These are phyloP conservation scores for Tridacna crocea DNA, from an alignment of 2,888 invertebrate species.

Conservation along the genomic window DNA sequence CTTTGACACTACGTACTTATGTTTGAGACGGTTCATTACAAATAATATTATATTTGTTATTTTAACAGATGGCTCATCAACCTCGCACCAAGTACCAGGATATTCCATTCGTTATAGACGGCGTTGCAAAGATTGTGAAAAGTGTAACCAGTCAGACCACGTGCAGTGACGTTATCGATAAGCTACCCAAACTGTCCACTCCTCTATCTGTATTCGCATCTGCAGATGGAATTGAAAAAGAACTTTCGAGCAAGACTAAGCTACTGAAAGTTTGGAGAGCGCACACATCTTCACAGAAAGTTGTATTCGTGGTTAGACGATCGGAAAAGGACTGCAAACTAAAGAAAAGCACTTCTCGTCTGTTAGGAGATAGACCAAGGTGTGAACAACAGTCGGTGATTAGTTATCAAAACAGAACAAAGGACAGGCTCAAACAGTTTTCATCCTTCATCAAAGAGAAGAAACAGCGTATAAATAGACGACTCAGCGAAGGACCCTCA, in stretches of 20 bases:
- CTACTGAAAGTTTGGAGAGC: slow-evolving; percentile 52
- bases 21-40: background rate
- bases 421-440: slow-evolving; percentile 42
- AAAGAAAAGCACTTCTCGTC: slow-evolving; percentile 22
- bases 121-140: slow-evolving; percentile 39
- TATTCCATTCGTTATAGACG: slow-evolving; percentile 51
- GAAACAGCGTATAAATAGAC: slow-evolving; percentile 10
- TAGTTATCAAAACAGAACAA: slow-evolving; percentile 18
- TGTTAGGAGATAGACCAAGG: slow-evolving; percentile 32
- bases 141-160: slow-evolving; percentile 54
- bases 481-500: slow-evolving; percentile 8
- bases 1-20: background rate
- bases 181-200: slow-evolving; percentile 39
- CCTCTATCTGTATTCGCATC: slow-evolving; percentile 45
- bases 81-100: slow-evolving; percentile 40
- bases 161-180: slow-evolving; percentile 56
- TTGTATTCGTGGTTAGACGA: slow-evolving; percentile 40
- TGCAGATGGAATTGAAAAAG: slow-evolving; percentile 43
- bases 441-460: slow-evolving; percentile 41
- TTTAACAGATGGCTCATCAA: slow-evolving; percentile 48
- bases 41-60: background rate
- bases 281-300: slow-evolving; percentile 42
- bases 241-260: slow-evolving; percentile 44
- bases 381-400: slow-evolving; percentile 29
- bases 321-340: slow-evolving; percentile 28